phyloP scores from a whole-genome alignment of 2,888 invertebrate genomes.

The Harpalus rubripes region DNA sequence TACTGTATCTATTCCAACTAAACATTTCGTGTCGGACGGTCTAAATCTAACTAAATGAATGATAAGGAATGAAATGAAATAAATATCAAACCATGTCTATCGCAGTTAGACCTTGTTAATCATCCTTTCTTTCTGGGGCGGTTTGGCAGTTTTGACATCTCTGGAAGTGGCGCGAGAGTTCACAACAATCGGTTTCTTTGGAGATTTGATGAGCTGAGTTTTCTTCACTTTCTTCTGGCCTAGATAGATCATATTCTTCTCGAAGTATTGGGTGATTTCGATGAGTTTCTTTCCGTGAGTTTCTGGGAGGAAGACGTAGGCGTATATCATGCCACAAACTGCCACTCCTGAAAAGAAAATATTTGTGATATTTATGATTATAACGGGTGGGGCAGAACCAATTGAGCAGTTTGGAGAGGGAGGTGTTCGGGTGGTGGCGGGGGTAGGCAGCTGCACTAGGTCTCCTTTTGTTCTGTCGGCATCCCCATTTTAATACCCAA shows the following conservation, averaged over 20 bases:
- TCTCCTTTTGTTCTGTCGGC: no score
- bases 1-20: conserved; percentile 6
- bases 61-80: conserved; percentile 20
- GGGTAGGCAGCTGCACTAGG: no score
- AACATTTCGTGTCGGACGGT: background rate
- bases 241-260: conserved; percentile 74
- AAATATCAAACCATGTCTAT: conserved; percentile 14
- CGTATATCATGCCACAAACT: conserved; percentile 75
- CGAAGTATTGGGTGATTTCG: conserved; percentile 78
- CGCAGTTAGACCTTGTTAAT: conserved; percentile 65
- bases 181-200: conserved; percentile 70
- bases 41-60: conserved; percentile 7
- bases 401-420: no score
- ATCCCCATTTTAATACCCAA: no score
- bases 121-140: conserved; percentile 70
- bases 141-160: conserved; percentile 68
- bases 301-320: conserved; percentile 78
- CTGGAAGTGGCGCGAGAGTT: conserved; percentile 68
- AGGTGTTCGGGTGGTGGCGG: no score
- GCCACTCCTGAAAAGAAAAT: conserved; percentile 79
- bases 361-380: background rate
- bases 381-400: no score
- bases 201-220: conserved; percentile 28
- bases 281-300: conserved; percentile 78
- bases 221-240: conserved; percentile 68